Base-by-base conservation (phyloP, 2,888 invertebrate species). In the Campoplex nolae region DNA sequence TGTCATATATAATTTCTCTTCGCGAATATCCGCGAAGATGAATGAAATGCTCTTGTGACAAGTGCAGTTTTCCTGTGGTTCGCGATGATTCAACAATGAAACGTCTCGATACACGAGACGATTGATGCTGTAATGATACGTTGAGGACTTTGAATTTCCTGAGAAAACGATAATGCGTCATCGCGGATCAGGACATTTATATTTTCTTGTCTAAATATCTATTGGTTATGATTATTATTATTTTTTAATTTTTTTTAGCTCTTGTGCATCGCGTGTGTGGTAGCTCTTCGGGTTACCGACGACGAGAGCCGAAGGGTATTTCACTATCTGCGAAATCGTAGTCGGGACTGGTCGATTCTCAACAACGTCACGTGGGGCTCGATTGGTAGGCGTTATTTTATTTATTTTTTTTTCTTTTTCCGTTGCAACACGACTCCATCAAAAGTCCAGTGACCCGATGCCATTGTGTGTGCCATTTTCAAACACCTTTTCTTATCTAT, bases 341-440 rank as follows among this genome's bases (percentile, higher is more conserved):
- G 97, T 45, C 95, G 96, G 70, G 97, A 97, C 95, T 97, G 97
- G 97, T 96, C 97, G 54, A 95, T 97, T 48, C 95, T 97, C 88
- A 97, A 96, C 90, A 97, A 97, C 71, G 96, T 97, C 89, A 97
- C 97, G 0, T 97, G 97, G 97, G 97, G 96, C 91, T 95, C 96
- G 42, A 95, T 97, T 58, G 97, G 97, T 94, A 91, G 82, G 86
- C 32, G 23, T 23, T 23, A 23, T 23, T 23, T 23, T 23, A 23
- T 23, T 23, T 23, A 23, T 23, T 16, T 48, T 23, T 35, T 75
- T 8, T 28, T 70, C 71, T 54, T 70, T 48, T 51, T 71, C 9
- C 16, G 38, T 62, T 42, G 74, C 65, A 62, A 67, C 45, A 16
- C 65, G 48, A 48, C 65, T 38, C 48, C 48, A 28, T 42, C 13